These are phyloP conservation scores for Crematogaster levior DNA, from an alignment of 2,888 invertebrate species.

Conservation along the genomic window DNA sequence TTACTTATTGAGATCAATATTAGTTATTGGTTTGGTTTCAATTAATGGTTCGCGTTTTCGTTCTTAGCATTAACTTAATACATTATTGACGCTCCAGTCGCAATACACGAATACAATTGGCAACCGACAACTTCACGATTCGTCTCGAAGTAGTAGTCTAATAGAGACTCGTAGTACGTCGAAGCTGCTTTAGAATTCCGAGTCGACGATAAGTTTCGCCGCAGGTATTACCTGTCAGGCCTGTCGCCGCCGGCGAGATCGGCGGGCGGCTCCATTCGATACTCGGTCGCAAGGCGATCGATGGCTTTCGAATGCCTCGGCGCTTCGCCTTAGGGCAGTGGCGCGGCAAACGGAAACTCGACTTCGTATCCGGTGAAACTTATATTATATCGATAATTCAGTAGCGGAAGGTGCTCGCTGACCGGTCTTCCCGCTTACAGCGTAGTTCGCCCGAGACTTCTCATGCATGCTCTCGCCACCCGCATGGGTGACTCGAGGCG, in stretches of 20 bases:
- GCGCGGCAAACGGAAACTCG: slow-evolving; percentile 45
- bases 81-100: not conserved
- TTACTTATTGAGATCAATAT: not conserved
- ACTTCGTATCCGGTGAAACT: slow-evolving; percentile 61
- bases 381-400: slow-evolving; percentile 72
- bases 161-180: slow-evolving; percentile 72
- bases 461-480: slow-evolving; percentile 26
- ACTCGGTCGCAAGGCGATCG: slow-evolving; percentile 73
- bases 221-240: slow-evolving; percentile 79
- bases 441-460: slow-evolving; percentile 56
- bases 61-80: not conserved
- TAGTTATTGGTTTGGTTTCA: not conserved
- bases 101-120: not conserved
- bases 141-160: slow-evolving; percentile 61
- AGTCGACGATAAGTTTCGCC: slow-evolving; percentile 77
- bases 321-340: slow-evolving; percentile 21
- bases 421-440: slow-evolving; percentile 55
- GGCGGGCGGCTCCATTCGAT: slow-evolving; percentile 63
- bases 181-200: slow-evolving; percentile 78
- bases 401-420: slow-evolving; percentile 42
- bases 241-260: slow-evolving; percentile 69
- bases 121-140: slow-evolving; percentile 41
- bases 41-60: not conserved
- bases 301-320: slow-evolving; percentile 57
- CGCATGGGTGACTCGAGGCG: slow-evolving; percentile 30